Evolutionary conservation across 2,797 vertebrate genomes (phyloP).

Genomic region (Huso huso): DNA sequence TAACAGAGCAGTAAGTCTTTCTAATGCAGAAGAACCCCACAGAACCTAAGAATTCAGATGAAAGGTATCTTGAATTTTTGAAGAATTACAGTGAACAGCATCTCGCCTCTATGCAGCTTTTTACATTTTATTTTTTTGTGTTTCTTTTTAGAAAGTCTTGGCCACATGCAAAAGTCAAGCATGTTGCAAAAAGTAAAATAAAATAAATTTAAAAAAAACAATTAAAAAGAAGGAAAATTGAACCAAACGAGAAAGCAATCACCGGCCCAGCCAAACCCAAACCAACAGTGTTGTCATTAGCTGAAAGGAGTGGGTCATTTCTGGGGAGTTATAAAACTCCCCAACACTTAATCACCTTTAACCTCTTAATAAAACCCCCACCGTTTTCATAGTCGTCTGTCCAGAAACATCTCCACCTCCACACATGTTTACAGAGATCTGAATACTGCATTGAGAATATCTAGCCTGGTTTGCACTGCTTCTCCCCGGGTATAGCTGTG

Average conservation of each 20-base stretch:
- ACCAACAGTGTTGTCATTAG: conserved; percentile 79
- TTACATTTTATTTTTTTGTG: conserved; percentile 23
- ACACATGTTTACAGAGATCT: no score
- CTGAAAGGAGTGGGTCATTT: conserved; percentile 32
- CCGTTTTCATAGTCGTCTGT: no score
- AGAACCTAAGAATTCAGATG: conserved; percentile 81
- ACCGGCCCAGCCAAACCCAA: conserved; percentile 46
- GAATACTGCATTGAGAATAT: no score
- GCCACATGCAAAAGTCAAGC: conserved; percentile 83
- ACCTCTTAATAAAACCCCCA: no score
- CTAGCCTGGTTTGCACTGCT: no score
- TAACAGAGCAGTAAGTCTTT: conserved; percentile 54
- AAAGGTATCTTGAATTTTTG: conserved; percentile 65
- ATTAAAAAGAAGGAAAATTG: conserved; percentile 34
- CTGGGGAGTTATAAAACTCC: neutral
- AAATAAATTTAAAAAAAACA: conserved; percentile 41
- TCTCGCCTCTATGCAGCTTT: conserved; percentile 46
- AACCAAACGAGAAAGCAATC: conserved; percentile 30
- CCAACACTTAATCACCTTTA: no score
- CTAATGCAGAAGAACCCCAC: conserved; percentile 88
- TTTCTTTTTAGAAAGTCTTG: conserved; percentile 22
- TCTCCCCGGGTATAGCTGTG: no score
- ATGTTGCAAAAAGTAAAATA: conserved; percentile 67
- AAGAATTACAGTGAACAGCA: conserved; percentile 99
- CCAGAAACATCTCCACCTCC: no score